Evolutionary conservation across 2,888 invertebrate genomes (phyloP), one percentile per base, ranked within the genome.

Genomic region (Caenorhabditis japonica): DNA sequence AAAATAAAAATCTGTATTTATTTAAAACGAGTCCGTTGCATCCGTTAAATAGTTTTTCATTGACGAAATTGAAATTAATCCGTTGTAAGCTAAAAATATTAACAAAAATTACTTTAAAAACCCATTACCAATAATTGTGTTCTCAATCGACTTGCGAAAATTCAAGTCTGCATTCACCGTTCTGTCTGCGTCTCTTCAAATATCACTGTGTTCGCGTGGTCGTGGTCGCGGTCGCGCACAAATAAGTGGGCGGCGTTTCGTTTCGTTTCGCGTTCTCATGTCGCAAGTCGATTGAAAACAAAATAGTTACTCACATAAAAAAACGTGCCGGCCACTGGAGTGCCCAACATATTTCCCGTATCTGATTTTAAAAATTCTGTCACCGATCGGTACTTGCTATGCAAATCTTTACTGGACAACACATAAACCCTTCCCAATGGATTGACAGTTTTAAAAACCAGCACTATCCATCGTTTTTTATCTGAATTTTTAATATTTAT

Each of bases 381-480:
- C 0, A 77, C 79, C 4, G 77, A 69, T 56, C 75, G 62, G 41
- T 82, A 82, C 33, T 80, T 80, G 34, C 73, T 75, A 43, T 81
- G 76, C 4, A 83, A 51, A 58, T 83, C 83, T 21, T 78, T 76
- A 23, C 77, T 80, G 4, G 81, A 79, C 10, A 81, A 75, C 4
- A 83, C 68, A 36, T 79, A 83, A 4, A 81, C 62, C 12, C 83
- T 51, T 3, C 80, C 80, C 13, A 83, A 34, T 4, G 83, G 83
- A 23, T 79, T 77, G 10, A 80, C 80, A 1, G 81, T 80, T 46
- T 81, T 81, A 74, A 81, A 83, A 38, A 83, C 77, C 1, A 83
- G 59, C 12, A 79, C 81, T 30, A 83, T 76, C 83, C 83, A 83
- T 34, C 80, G 68, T 41, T 80, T 80, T 4, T 80, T 64, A 39